Percentiles rank a stretch among this genome's conserved stretches.
Conservation (phyloP, 2,888 invertebrate species). For the Pseudococcus viburni region DNA sequence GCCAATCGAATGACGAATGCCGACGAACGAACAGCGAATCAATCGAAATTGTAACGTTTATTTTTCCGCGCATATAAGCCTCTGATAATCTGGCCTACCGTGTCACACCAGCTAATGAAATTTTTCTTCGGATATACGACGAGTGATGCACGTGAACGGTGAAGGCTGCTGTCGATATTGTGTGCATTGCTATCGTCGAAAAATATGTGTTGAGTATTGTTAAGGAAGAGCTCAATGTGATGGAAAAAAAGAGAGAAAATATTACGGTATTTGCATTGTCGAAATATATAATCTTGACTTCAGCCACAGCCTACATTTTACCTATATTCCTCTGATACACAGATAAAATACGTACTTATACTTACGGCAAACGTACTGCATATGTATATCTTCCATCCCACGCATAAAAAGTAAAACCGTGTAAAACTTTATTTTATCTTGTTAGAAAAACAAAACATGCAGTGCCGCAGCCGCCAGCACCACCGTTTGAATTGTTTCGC, state of each 20-base stretch:
- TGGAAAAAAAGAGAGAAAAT: too few species aligned
- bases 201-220: too few species aligned
- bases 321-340: neutral
- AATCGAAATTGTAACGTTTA: slow-evolving; percentile 14
- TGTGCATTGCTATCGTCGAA: too few species aligned
- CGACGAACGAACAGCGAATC: slow-evolving; percentile 3
- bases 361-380: too few species aligned
- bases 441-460: slow-evolving; percentile 36
- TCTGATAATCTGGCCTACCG: neutral
- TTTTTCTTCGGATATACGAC: neutral
- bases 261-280: too few species aligned
- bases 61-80: neutral
- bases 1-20: slow-evolving; percentile 22
- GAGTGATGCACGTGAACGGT: neutral
- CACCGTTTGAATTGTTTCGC: neutral
- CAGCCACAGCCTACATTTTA: too few species aligned
- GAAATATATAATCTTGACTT: too few species aligned
- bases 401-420: slow-evolving; percentile 30
- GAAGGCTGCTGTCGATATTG: too few species aligned
- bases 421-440: slow-evolving; percentile 33
- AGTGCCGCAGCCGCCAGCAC: neutral
- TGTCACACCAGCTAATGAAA: neutral
- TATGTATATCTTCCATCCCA: neutral
- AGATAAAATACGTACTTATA: neutral
- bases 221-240: too few species aligned